Evolutionary conservation across 2,888 invertebrate species (phyloP).

Genomic region (Ctenicera cuprea): DNA sequence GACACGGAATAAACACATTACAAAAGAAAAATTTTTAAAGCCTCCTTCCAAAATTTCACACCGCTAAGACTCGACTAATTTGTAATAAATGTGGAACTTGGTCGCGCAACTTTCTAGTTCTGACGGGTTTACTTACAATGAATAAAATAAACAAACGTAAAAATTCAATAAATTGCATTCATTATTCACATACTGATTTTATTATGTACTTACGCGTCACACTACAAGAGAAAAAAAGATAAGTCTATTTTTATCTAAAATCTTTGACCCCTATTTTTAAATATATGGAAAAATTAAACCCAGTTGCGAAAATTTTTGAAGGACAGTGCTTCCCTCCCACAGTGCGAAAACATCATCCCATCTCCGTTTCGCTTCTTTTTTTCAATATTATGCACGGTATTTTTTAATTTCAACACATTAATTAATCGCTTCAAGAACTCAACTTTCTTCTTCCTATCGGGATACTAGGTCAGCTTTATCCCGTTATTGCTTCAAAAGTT

Average conservation of each 20-base stretch:
- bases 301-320: too few relatives aligned
- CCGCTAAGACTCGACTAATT: too few relatives aligned
- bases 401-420: background rate
- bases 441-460: background rate
- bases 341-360: too few relatives aligned
- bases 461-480: slow-evolving; percentile 50
- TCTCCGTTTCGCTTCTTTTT: too few relatives aligned
- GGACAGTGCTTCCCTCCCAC: too few relatives aligned
- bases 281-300: too few relatives aligned
- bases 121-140: background rate
- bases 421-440: too few relatives aligned
- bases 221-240: too few relatives aligned
- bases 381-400: too few relatives aligned
- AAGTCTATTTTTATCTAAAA: slow-evolving; percentile 10
- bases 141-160: background rate
- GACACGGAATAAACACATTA: too few relatives aligned
- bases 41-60: too few relatives aligned
- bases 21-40: too few relatives aligned
- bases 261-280: slow-evolving; percentile 18
- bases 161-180: slow-evolving; percentile 28
- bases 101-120: background rate
- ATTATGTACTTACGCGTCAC: slow-evolving; percentile 20
- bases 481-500: slow-evolving; percentile 51
- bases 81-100: background rate
- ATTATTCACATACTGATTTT: slow-evolving; percentile 26